Base-by-base conservation (phyloP, 2,797 vertebrate species). In the Momotus momota region DNA sequence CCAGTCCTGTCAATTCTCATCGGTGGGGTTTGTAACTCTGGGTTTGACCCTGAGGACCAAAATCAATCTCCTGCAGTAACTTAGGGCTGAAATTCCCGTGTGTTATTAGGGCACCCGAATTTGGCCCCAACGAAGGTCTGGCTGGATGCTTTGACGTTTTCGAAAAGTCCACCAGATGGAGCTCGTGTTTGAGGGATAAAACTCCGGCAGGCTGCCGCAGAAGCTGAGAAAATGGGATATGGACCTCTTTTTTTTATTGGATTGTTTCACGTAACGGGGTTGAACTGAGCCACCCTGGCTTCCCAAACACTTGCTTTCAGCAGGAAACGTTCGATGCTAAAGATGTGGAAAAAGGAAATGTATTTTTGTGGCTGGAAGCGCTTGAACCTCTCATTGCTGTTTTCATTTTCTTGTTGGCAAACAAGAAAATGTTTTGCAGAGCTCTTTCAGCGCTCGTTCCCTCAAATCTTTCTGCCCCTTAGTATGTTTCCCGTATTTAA, bases 91-190 rank as follows among this genome's bases (percentile, higher is more conserved):
- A 75, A 81, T 43, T 52, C 27, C 35, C 17, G 0, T 8, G 6
- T 31, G 35, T n/a, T 2, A 1, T 5, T 14, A 51, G 4, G 11
- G 3, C 19, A 2, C 12, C 3, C 6, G n/a, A 20, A 3, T 40
- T 86, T 38, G n/a, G 25, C 46, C 35, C n/a, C 1, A 1, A 35
- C 35, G 12, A 10, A 69, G 25, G 22, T 23, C 35, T 31, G 52
- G 29, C 2, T 17, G 57, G 25, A 26, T 46, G 52, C 15, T 67
- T 49, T 1, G 23, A 17, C 12, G 3, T 91, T 92, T 94, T 48
- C 31, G 78, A 41, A 69, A 78, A 94, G 86, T 10, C 98, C 98
- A 97, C 96, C 96, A 98, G 98, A 96, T 98, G 98, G 98, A 95
- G 96, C 96, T 97, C 93, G 97, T 97, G 98, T 66, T 94, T 96